Conservation (phyloP, 1,140 invertebrate genomes). For the Heliconius hermathena region DNA sequence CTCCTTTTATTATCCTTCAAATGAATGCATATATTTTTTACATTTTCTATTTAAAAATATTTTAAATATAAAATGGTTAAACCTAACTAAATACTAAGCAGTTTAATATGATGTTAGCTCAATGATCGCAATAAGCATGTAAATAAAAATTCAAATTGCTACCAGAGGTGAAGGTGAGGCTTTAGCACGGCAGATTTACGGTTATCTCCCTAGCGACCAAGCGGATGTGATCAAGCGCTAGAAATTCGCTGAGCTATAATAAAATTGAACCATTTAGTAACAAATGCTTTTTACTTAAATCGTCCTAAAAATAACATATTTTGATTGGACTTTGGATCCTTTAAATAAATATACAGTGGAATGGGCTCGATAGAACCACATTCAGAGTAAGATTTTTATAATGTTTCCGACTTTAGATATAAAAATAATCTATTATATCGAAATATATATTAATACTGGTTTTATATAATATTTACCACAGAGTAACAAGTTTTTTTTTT, state of each 20-base stretch:
- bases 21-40: too few relatives aligned
- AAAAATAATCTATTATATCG: too few relatives aligned
- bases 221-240: conserved; percentile 26
- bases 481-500: too few relatives aligned
- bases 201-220: conserved; percentile 20
- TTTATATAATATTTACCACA: too few relatives aligned
- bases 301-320: not conserved
- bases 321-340: not conserved
- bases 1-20: too few relatives aligned
- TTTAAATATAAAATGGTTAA: not conserved
- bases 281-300: conserved; percentile 15
- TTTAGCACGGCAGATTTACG: conserved; percentile 28
- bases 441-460: too few relatives aligned
- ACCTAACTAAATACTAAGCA: not conserved
- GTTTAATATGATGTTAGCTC: not conserved
- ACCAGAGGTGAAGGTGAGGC: conserved; percentile 26
- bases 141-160: conserved; percentile 32
- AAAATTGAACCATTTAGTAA: conserved; percentile 23
- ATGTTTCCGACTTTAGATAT: too few relatives aligned
- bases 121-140: not conserved
- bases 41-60: too few relatives aligned
- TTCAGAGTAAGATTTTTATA: too few relatives aligned
- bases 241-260: conserved; percentile 21
- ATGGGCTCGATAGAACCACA: too few relatives aligned
- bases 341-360: too few relatives aligned